These are phyloP conservation scores for Mormyrus hasselquistii DNA, from an alignment of 2,797 vertebrate species.

Conservation along the genomic window DNA sequence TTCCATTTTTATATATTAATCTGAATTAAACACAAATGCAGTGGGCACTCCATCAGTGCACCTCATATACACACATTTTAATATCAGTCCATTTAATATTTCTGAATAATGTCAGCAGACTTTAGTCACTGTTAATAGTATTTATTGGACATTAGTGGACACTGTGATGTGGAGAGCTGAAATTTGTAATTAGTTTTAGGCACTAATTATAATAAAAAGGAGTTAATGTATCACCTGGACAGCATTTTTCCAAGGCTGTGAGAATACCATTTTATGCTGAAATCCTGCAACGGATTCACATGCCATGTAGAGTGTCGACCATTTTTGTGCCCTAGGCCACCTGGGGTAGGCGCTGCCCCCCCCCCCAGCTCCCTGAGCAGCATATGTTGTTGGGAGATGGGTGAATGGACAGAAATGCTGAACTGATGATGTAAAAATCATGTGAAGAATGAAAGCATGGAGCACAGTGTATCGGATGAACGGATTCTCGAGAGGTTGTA, in stretches of 20 bases:
- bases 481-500: not conserved
- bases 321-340: conserved; percentile 1
- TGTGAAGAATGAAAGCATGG: not conserved
- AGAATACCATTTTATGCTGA: not conserved
- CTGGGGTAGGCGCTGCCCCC: not conserved
- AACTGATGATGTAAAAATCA: not conserved
- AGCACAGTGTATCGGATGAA: not conserved
- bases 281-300: not conserved
- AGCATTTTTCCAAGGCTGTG: not conserved
- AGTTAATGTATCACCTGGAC: not conserved
- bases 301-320: not conserved
- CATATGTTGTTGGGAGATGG: not conserved
- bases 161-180: not conserved
- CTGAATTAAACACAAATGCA: not conserved
- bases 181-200: not conserved
- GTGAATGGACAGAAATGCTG: not conserved
- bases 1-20: not conserved
- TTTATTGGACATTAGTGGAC: not conserved
- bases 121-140: not conserved
- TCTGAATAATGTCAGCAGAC: not conserved
- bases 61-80: not conserved
- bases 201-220: conserved; percentile 2
- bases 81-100: not conserved
- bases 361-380: not conserved
- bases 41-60: not conserved